Percentiles rank a stretch among this genome's conserved stretches.
phyloP scores from a whole-genome alignment of 35 echinoderm and acorn worm genomes.

The Lytechinus variegatus region DNA sequence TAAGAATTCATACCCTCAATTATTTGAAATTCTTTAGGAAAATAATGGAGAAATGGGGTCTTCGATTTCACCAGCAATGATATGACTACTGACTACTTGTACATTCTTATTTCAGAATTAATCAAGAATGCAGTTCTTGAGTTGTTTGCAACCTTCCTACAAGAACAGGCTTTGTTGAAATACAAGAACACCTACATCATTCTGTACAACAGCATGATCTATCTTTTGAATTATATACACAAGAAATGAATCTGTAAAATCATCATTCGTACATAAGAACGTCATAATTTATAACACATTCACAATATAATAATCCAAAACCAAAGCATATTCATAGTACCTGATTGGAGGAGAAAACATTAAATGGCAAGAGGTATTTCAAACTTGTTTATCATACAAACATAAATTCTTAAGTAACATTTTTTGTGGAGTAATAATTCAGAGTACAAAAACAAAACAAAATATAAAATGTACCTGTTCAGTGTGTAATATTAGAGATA shows the following conservation, averaged over 20 bases:
- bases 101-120: neutral
- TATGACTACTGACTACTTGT: neutral
- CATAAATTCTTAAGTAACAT: conserved; percentile 6
- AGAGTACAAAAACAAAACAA: conserved; percentile 9
- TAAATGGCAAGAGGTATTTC: conserved; percentile 41
- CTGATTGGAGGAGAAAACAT: conserved; percentile 23
- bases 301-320: neutral
- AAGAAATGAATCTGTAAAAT: neutral
- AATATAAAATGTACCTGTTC: neutral
- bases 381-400: conserved; percentile 21
- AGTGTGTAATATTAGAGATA: neutral
- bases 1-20: neutral
- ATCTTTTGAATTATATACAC: neutral
- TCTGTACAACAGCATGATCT: neutral
- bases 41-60: neutral
- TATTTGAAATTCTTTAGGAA: neutral
- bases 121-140: neutral
- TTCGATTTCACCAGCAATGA: neutral
- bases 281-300: neutral
- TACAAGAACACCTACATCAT: neutral
- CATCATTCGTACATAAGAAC: neutral
- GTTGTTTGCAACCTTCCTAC: neutral
- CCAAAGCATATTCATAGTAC: conserved; percentile 22
- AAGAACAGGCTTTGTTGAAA: neutral
- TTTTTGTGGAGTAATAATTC: neutral